phyloP scores from a whole-genome alignment of 1,140 invertebrate genomes.

The Drosophila mayri region DNA sequence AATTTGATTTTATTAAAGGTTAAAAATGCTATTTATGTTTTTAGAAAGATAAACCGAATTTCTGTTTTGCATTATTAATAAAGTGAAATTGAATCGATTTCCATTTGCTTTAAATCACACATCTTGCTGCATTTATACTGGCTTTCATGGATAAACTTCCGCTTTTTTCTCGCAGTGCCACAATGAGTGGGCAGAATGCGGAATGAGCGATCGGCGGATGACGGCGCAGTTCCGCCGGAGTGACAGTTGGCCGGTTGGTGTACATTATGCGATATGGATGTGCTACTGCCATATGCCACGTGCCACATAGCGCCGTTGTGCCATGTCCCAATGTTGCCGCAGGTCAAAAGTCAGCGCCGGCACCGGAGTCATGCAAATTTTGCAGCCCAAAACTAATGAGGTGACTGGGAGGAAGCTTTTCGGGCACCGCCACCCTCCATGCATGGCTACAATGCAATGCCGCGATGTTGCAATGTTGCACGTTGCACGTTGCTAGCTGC shows the following conservation, averaged over 20 bases:
- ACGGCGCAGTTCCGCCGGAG: constrained; percentile 48
- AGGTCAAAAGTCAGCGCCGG: constrained; percentile 45
- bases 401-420: constrained; percentile 29
- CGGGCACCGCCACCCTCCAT: constrained; percentile 9
- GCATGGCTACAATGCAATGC: constrained; percentile 26
- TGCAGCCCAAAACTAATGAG: constrained; percentile 36
- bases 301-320: constrained; percentile 1
- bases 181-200: constrained; percentile 67
- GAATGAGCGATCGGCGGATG: constrained; percentile 56
- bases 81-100: no score
- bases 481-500: constrained; percentile 12
- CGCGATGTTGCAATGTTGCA: constrained; percentile 43
- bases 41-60: not conserved
- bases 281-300: constrained; percentile 12
- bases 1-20: not conserved
- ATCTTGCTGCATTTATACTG: no score
- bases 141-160: not conserved
- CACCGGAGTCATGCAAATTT: constrained; percentile 57
- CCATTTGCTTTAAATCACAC: no score
- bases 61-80: no score
- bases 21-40: not conserved
- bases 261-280: constrained; percentile 14
- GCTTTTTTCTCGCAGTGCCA: not conserved
- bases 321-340: constrained; percentile 33
- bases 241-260: constrained; percentile 47